Evolutionary conservation across 2,888 invertebrate genomes (phyloP).

Genomic region (Pharmacophagus antenor): DNA sequence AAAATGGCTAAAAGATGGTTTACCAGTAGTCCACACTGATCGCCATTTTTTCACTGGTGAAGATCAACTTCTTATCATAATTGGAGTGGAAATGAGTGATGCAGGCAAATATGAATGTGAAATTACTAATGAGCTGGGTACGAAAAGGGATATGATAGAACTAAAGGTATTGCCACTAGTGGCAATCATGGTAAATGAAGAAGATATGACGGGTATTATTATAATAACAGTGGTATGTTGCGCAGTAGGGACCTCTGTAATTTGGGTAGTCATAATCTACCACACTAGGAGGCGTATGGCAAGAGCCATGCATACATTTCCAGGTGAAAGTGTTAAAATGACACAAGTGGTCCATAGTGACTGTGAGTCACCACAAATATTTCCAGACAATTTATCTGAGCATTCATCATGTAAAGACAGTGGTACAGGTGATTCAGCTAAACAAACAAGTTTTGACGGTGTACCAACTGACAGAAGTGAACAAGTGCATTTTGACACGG

Average conservation of each 20-base stretch:
- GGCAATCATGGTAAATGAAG: conserved; percentile 82
- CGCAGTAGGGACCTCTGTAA: conserved; percentile 93
- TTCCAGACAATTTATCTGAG: conserved; percentile 86
- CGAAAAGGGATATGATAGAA: conserved; percentile 85
- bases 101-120: conserved; percentile 94
- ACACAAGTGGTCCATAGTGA: conserved; percentile 76
- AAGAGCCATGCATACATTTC: conserved; percentile 70
- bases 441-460: conserved; percentile 85
- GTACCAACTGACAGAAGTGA: conserved; percentile 72
- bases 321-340: conserved; percentile 73
- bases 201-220: conserved; percentile 92
- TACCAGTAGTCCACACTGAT: conserved; percentile 85
- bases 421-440: conserved; percentile 89
- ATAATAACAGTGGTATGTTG: conserved; percentile 95
- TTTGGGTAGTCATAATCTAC: conserved; percentile 95
- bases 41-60: conserved; percentile 93
- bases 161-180: conserved; percentile 85
- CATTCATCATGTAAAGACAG: conserved; percentile 89
- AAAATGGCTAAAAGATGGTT: conserved; percentile 92
- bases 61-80: conserved; percentile 92
- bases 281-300: conserved; percentile 87
- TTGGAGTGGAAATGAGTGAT: conserved; percentile 88
- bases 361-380: conserved; percentile 74
- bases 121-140: conserved; percentile 92
- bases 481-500: conserved; percentile 72